Conservation (phyloP, 2,113 vertebrate genomes). For the Erpornis zantholeuca region DNA sequence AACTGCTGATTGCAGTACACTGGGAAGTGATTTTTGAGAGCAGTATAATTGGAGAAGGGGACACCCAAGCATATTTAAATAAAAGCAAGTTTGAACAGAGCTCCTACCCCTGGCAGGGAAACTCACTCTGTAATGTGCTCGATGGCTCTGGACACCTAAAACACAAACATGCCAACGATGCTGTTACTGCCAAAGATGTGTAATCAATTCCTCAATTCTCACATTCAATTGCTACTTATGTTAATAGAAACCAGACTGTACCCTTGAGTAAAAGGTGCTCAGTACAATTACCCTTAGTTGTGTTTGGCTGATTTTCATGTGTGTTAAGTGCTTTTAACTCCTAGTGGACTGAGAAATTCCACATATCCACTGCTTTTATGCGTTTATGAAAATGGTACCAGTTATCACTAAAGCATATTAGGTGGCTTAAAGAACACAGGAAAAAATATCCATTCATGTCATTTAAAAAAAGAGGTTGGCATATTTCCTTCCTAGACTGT, state of each 20-base stretch:
- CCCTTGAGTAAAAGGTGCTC: conserved; percentile 25
- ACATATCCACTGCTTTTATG: neutral
- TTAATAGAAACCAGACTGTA: neutral
- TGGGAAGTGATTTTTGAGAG: neutral
- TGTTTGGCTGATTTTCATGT: conserved; percentile 5
- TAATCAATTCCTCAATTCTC: neutral
- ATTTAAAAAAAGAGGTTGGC: neutral
- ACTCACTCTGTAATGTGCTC: fast-evolving
- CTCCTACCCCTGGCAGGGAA: neutral
- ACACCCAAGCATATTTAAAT: neutral
- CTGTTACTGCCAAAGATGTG: neutral
- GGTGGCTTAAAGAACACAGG: neutral
- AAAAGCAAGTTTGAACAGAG: neutral
- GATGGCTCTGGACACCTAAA: neutral
- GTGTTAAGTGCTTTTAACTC: neutral
- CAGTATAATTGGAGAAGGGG: neutral
- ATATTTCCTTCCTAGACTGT: neutral
- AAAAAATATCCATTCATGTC: neutral
- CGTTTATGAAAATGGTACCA: neutral
- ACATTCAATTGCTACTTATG: neutral
- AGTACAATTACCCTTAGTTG: conserved; percentile 18
- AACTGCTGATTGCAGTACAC: neutral
- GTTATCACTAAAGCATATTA: neutral
- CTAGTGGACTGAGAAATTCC: neutral
- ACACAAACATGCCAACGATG: neutral